Conservation (phyloP, 2,113 vertebrate species). For the Salminus brasiliensis region DNA sequence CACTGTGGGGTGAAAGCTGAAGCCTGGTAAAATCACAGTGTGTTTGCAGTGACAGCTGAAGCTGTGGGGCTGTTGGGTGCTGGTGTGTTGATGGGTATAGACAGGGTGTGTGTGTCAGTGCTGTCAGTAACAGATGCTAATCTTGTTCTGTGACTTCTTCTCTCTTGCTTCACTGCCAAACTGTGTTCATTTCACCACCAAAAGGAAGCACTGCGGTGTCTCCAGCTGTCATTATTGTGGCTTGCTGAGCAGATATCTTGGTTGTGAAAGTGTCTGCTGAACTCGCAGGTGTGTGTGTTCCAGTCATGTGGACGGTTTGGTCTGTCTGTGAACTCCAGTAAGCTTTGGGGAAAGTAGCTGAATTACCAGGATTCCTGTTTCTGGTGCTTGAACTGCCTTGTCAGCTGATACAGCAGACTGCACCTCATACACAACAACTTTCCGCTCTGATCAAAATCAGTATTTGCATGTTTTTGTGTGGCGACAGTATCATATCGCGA, state of each 20-base stretch:
- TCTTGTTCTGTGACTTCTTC: no score
- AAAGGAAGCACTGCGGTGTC: not conserved
- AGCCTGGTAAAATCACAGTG: not conserved
- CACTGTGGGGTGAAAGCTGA: no score
- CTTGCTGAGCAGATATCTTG: not conserved
- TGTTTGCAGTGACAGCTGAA: not conserved
- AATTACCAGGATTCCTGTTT: not conserved
- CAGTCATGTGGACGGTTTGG: not conserved
- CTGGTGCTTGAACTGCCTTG: no score
- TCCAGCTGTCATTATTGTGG: not conserved
- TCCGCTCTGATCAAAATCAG: not conserved
- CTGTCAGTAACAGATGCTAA: no score
- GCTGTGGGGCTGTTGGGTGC: not conserved
- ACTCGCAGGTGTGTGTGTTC: no score
- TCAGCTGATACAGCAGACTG: not conserved
- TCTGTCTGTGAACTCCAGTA: not conserved
- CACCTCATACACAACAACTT: not conserved
- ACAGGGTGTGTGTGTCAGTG: no score
- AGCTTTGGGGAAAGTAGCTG: not conserved
- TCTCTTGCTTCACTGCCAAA: no score
- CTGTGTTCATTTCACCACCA: not conserved
- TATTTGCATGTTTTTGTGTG: not conserved
- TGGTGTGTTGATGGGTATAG: not conserved
- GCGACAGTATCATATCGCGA: no score
- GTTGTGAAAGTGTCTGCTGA: not conserved